phyloP scores from a whole-genome alignment of 2,113 vertebrate genomes.

The Stercorarius parasiticus region DNA sequence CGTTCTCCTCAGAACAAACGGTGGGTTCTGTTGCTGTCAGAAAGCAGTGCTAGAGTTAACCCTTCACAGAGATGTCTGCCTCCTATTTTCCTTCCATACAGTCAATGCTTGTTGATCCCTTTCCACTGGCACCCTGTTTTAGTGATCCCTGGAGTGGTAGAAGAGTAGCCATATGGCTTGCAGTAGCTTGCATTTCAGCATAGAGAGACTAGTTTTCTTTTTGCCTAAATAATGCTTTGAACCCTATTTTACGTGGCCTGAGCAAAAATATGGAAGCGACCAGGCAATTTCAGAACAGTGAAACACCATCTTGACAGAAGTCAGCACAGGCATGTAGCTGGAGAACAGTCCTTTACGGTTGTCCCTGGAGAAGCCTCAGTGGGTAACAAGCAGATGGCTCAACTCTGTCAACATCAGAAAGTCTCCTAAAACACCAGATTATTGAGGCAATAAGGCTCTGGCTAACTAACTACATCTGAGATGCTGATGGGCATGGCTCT shows the following conservation, averaged over 20 bases:
- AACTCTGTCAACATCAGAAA: neutral
- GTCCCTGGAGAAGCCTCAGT: neutral
- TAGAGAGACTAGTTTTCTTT: neutral
- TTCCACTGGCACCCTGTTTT: neutral
- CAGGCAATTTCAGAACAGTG: neutral
- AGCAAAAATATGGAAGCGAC: neutral
- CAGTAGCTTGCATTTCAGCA: neutral
- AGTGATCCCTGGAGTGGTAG: neutral
- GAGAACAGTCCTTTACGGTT: neutral
- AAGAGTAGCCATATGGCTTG: neutral
- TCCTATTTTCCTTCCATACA: neutral
- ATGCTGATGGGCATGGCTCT: neutral
- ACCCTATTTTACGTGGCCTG: rapidly evolving
- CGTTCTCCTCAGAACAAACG: neutral
- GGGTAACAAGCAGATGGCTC: neutral
- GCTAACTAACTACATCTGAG: neutral
- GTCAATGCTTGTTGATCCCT: neutral
- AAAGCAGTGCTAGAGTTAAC: neutral
- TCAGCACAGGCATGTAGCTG: neutral
- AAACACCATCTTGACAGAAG: neutral
- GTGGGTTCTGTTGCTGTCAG: neutral
- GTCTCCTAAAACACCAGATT: neutral
- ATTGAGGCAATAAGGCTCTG: neutral
- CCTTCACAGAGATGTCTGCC: neutral
- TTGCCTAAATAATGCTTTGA: neutral